Evolutionary conservation across 2,797 vertebrate species (phyloP).

Genomic region (Crenichthys baileyi): DNA sequence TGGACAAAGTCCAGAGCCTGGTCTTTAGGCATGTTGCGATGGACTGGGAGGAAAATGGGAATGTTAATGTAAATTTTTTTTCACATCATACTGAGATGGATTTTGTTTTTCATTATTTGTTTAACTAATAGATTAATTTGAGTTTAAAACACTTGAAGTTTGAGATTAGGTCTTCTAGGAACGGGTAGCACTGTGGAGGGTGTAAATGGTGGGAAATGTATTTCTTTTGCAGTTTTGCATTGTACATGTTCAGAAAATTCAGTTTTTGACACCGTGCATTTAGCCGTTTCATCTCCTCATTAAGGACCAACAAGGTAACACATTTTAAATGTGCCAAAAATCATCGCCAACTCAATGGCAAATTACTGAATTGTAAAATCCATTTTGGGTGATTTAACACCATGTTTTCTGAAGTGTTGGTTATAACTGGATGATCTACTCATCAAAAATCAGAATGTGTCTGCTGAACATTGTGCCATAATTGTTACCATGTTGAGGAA

Average conservation of each 20-base stretch:
- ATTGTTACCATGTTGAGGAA: background rate
- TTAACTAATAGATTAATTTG: background rate
- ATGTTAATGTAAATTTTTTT: conserved; percentile 21
- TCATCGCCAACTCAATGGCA: background rate
- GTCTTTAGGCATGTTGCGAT: conserved; percentile 84
- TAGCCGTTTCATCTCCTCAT: background rate
- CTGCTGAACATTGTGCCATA: background rate
- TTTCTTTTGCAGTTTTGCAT: background rate
- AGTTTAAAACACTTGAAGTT: background rate
- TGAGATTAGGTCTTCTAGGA: background rate
- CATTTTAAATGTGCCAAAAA: background rate
- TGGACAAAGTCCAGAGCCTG: conserved; percentile 80
- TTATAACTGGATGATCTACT: background rate
- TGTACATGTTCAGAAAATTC: background rate
- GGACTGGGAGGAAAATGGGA: conserved; percentile 69
- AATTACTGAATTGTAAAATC: background rate
- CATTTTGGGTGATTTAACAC: no score
- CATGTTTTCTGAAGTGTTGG: background rate
- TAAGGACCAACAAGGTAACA: background rate
- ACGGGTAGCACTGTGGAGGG: background rate
- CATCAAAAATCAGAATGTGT: background rate
- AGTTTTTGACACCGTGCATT: conserved; percentile 10
- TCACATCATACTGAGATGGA: background rate
- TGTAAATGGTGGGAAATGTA: conserved; percentile 8
- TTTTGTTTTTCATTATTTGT: background rate